phyloP scores from a whole-genome alignment of 2,888 invertebrate genomes.

The Epicampocera succincta region DNA sequence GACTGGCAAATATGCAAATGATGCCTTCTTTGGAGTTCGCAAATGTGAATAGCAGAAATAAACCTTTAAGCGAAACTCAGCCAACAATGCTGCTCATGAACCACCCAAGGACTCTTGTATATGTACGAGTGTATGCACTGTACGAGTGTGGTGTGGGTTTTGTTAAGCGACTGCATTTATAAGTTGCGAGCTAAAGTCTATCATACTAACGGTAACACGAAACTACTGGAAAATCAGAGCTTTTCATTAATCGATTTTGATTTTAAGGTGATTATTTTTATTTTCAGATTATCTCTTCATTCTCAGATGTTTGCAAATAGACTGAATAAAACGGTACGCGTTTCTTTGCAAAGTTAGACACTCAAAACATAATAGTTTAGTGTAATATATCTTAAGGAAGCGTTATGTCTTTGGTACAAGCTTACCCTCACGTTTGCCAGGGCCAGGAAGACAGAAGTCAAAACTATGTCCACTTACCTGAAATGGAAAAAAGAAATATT shows the following conservation, averaged over 20 bases:
- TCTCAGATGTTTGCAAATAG: no score
- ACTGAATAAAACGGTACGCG: no score
- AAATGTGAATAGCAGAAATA: constrained; percentile 10
- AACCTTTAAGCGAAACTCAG: constrained; percentile 37
- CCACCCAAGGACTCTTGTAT: constrained; percentile 56
- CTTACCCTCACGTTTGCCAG: no score
- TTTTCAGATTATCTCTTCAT: neutral
- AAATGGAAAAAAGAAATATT: no score
- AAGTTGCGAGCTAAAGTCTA: neutral
- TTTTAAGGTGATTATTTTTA: constrained; percentile 11
- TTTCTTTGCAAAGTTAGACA: no score
- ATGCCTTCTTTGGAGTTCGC: constrained; percentile 41
- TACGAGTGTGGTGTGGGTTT: constrained; percentile 1
- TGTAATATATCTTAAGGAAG: no score
- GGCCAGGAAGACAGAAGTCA: no score
- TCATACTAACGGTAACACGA: constrained; percentile 31
- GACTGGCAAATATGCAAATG: constrained; percentile 65
- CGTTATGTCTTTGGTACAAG: no score
- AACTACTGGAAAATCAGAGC: constrained; percentile 22
- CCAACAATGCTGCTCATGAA: constrained; percentile 35
- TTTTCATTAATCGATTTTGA: constrained; percentile 36
- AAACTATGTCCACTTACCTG: no score
- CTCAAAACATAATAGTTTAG: no score
- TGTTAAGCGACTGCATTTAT: neutral
- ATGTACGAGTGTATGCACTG: neutral